phyloP scores from a whole-genome alignment of 1,140 invertebrate species.

The Notospermus geniculatus region DNA sequence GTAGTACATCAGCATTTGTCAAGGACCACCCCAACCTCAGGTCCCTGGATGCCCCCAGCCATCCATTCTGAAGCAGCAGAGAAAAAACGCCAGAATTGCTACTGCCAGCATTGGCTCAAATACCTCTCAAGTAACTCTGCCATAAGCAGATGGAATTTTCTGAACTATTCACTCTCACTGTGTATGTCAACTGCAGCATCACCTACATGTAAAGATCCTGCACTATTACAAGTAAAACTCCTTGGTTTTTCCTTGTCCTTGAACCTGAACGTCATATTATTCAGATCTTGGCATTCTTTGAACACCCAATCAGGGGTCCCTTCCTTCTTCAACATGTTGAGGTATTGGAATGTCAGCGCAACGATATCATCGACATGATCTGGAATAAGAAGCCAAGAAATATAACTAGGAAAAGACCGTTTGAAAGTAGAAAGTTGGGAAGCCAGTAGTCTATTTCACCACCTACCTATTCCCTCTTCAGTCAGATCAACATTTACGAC shows the following conservation, averaged over 20 bases:
- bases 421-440: conserved; percentile 6
- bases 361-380: conserved; percentile 65
- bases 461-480: conserved; percentile 79
- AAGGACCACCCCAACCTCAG: too few relatives aligned
- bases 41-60: too few relatives aligned
- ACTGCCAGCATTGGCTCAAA: too few relatives aligned
- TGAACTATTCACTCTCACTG: too few relatives aligned
- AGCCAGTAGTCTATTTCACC: conserved; percentile 1
- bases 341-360: conserved; percentile 81
- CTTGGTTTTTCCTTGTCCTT: conserved; percentile 79
- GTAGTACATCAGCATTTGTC: too few relatives aligned
- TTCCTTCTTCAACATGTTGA: conserved; percentile 74
- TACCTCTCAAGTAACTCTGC: too few relatives aligned
- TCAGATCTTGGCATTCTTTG: conserved; percentile 70
- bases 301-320: conserved; percentile 86
- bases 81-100: too few relatives aligned
- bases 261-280: conserved; percentile 47
- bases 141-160: too few relatives aligned
- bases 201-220: conserved; percentile 61
- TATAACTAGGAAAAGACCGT: background rate
- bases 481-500: conserved; percentile 86
- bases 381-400: conserved; percentile 22
- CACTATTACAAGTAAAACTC: conserved; percentile 67
- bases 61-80: too few relatives aligned
- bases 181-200: too few relatives aligned